Conservation (phyloP, 1,140 invertebrate species). For the Brachionus plicatilis region DNA sequence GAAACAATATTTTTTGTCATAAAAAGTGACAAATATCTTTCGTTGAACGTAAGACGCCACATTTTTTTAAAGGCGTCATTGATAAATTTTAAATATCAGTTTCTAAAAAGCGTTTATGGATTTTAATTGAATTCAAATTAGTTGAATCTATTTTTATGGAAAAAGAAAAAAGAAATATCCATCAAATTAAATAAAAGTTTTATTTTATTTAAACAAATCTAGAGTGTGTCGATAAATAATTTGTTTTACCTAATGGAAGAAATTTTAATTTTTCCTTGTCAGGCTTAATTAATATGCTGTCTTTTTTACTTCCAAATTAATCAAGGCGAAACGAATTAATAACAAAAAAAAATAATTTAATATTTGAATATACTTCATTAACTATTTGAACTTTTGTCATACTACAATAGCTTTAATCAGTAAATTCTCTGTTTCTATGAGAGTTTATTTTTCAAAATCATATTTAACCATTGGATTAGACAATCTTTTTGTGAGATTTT, state of each 20-base stretch:
- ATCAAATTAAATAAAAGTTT: neutral
- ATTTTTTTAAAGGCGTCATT: neutral
- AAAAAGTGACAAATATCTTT: neutral
- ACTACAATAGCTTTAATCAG: no score
- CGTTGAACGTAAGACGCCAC: neutral
- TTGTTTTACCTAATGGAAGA: neutral
- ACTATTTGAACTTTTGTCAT: no score
- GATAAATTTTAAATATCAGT: neutral
- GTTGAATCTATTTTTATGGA: neutral
- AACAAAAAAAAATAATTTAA: no score
- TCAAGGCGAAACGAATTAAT: no score
- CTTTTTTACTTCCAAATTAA: no score
- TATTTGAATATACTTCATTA: no score
- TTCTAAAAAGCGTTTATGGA: neutral
- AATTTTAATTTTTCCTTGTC: neutral
- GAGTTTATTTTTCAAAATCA: no score
- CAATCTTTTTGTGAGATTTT: no score
- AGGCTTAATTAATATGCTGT: neutral
- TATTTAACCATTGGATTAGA: no score
- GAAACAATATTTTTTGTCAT: neutral
- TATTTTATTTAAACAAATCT: neutral
- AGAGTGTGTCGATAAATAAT: neutral
- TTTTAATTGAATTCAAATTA: neutral
- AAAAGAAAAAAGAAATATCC: no score
- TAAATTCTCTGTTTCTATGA: no score